These are phyloP conservation scores for Cephalotes varians DNA, from an alignment of 2,888 invertebrate genomes.

Conservation along the genomic window DNA sequence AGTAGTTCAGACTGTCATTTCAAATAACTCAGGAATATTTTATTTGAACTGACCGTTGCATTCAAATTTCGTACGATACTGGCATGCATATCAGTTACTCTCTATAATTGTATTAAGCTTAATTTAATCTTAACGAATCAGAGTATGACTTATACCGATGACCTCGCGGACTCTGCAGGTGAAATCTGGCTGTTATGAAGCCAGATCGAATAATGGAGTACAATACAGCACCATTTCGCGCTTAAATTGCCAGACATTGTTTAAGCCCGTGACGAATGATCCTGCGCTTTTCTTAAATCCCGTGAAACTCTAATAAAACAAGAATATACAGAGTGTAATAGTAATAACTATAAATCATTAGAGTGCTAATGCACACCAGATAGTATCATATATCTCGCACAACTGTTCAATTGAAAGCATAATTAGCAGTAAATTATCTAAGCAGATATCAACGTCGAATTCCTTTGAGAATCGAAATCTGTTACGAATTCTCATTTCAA, in stretches of 20 bases:
- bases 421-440: slow-evolving; percentile 10
- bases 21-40: neutral
- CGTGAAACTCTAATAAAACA: slow-evolving; percentile 43
- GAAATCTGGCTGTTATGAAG: slow-evolving; percentile 70
- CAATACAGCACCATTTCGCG: slow-evolving; percentile 67
- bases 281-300: slow-evolving; percentile 48
- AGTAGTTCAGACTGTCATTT: neutral
- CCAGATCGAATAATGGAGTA: slow-evolving; percentile 69
- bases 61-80: neutral
- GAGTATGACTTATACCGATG: slow-evolving; percentile 68
- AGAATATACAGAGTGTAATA: slow-evolving; percentile 14
- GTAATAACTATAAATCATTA: slow-evolving; percentile 35
- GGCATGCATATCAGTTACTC: neutral
- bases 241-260: slow-evolving; percentile 70
- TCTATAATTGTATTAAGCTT: slow-evolving; percentile 59
- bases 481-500: neutral
- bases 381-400: neutral
- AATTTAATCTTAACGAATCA: slow-evolving; percentile 58
- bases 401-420: slow-evolving; percentile 5
- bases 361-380: slow-evolving; percentile 1
- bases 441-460: neutral
- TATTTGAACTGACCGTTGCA: neutral
- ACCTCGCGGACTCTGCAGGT: slow-evolving; percentile 56
- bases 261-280: slow-evolving; percentile 67
- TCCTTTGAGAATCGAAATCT: neutral